Conservation (phyloP, 2,888 invertebrate species). For the Neria commutata region DNA sequence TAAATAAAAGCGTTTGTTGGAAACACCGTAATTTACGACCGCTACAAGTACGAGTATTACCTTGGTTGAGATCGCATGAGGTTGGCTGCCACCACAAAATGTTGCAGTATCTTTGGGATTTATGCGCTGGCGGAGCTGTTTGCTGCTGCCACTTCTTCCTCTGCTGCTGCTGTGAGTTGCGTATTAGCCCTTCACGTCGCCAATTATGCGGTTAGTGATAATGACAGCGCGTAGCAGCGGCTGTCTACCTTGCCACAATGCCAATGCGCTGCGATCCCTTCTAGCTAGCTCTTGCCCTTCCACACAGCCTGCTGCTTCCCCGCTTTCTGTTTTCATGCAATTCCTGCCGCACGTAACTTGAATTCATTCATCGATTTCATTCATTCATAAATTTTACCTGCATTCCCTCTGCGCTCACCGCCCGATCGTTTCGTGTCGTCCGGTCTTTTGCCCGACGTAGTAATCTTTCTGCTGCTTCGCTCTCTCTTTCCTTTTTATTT, state of each 20-base stretch:
- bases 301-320: not conserved
- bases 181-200: constrained; percentile 50
- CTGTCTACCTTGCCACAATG: not conserved
- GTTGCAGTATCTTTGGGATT: not conserved
- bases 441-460: no score
- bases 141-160: not conserved
- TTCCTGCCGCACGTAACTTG: constrained; percentile 45
- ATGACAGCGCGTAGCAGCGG: constrained; percentile 32
- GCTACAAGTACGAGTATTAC: not conserved
- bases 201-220: constrained; percentile 55
- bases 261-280: not conserved
- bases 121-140: constrained; percentile 7
- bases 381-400: constrained; percentile 51
- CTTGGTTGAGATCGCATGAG: constrained; percentile 19
- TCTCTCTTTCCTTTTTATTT: constrained; percentile 5
- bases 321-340: constrained; percentile 10
- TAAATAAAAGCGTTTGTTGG: constrained; percentile 43
- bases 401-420: not conserved
- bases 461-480: constrained; percentile 1
- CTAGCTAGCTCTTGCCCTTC: constrained; percentile 6
- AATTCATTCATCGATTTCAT: constrained; percentile 49
- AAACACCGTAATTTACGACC: constrained; percentile 36
- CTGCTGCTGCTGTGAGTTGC: not conserved
- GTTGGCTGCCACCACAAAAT: constrained; percentile 7
- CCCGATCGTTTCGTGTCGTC: no score